Percentiles rank a stretch among this genome's conserved stretches.
phyloP scores from a whole-genome alignment of 2,113 vertebrate species.

The Hippocampus comes region DNA sequence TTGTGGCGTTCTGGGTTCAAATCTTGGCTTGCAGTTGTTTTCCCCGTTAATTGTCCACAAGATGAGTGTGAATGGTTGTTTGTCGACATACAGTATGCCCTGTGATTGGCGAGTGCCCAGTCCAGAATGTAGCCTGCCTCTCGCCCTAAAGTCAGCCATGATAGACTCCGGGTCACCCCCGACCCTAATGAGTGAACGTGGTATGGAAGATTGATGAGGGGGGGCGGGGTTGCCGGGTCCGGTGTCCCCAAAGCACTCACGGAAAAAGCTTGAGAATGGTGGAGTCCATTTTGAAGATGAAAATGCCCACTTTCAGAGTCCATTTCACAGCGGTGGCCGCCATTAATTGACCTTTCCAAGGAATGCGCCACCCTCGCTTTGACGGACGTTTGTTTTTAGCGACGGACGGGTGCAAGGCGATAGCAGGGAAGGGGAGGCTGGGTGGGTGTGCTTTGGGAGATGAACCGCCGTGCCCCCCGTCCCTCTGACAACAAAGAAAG shows the following conservation, averaged over 20 bases:
- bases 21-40: no score
- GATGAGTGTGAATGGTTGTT: no score
- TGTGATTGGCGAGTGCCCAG: no score
- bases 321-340: constrained; percentile 39
- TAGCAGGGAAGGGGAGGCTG: constrained; percentile 56
- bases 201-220: constrained; percentile 10
- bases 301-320: neutral
- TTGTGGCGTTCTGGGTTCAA: no score
- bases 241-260: constrained; percentile 10
- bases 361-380: constrained; percentile 63
- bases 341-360: constrained; percentile 61
- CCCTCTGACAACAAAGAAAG: constrained; percentile 75
- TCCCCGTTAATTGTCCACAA: no score
- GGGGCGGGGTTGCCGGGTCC: constrained; percentile 13
- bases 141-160: no score
- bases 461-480: constrained; percentile 62
- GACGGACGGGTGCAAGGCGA: constrained; percentile 64
- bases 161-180: neutral
- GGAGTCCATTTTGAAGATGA: constrained; percentile 26
- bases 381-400: constrained; percentile 74
- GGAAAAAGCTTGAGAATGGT: neutral
- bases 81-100: no score
- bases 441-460: constrained; percentile 51
- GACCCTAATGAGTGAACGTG: constrained; percentile 16
- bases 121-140: no score